Evolutionary conservation across 2,113 vertebrate genomes (phyloP), one percentile per base, ranked within the genome.

Genomic region (Ochotona princeps): DNA sequence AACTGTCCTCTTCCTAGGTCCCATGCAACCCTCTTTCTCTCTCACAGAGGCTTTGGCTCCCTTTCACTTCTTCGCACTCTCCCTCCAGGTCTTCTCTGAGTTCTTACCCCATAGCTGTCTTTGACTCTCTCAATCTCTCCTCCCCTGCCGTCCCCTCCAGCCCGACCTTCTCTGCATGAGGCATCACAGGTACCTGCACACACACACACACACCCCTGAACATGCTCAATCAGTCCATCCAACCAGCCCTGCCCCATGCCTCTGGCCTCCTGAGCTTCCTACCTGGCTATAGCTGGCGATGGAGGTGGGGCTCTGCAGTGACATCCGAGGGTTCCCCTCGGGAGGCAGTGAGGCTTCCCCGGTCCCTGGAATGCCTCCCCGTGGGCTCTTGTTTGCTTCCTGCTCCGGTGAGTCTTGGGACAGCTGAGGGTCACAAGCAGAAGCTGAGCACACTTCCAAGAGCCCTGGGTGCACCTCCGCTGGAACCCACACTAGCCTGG

Each of bases 371-470:
- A 98, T 75, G 13, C 97, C 95, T 51, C 98, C 98, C 94, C 98
- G 96, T 2, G 98, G 98, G 90, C 98, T 98, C 94, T 98, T 98
- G 96, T 96, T 98, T 26, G 97, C 98, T 78, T 98, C 98, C 93
- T 98, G 98, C 61, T 98, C 98, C 30, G 98, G 97, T 28, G 98
- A 98, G 89, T 98, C 98, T 94, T 98, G 98, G 47, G 98, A 98
- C 32, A 98, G 96, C 98, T 98, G 93, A 83, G 57, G 95, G 92
- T 95, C 70, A 67, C 51, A 6, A 96, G 95, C 87, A 92, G 95
- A 95, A 91, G 17, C 17, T 38, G 73, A 76, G 30, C 12, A n/a
- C 30, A 32, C 17, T 75, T 75, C 61, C 15, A 1, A 61, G 28
- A 35, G 38, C 61, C 49, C n/a, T 1, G 25, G 74, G n/a, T 70